Conservation (phyloP, 2,797 vertebrate species). For the Karalla daura region DNA sequence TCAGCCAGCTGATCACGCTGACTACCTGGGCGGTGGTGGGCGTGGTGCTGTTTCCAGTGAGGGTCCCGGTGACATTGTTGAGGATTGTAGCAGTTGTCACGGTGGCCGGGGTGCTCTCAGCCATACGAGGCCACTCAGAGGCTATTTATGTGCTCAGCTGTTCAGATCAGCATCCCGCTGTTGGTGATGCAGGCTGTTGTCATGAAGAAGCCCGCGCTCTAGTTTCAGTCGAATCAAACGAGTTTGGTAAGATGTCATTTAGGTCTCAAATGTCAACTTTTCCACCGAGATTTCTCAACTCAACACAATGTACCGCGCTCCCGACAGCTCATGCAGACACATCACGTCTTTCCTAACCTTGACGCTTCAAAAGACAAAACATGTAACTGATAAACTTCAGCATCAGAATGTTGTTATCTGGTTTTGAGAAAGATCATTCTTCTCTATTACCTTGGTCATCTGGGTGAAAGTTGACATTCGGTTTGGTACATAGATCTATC, state of each 20-base stretch:
- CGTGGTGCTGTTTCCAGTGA: slow-evolving; percentile 5
- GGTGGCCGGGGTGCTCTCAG: slow-evolving; percentile 2
- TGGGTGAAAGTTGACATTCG: too few species aligned
- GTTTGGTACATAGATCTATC: too few species aligned
- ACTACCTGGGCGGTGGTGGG: slow-evolving; percentile 12
- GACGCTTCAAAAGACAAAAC: too few species aligned
- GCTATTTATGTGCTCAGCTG: slow-evolving; percentile 49
- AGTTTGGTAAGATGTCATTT: background rate
- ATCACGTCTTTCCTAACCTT: too few species aligned
- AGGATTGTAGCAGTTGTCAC: background rate
- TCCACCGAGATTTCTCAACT: background rate
- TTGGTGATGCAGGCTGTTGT: background rate
- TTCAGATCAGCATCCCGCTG: slow-evolving; percentile 27
- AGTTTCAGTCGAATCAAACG: slow-evolving; percentile 2
- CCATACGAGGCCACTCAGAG: slow-evolving; percentile 36
- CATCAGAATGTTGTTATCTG: too few species aligned
- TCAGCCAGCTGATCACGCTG: slow-evolving; percentile 69
- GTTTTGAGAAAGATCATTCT: too few species aligned
- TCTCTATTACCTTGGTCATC: too few species aligned
- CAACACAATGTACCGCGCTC: too few species aligned
- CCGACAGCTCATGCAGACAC: too few species aligned
- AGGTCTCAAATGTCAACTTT: background rate
- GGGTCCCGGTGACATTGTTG: background rate
- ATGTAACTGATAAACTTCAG: too few species aligned
- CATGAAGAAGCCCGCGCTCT: background rate